phyloP scores from a whole-genome alignment of 1,140 invertebrate species.

The Eciton burchellii region DNA sequence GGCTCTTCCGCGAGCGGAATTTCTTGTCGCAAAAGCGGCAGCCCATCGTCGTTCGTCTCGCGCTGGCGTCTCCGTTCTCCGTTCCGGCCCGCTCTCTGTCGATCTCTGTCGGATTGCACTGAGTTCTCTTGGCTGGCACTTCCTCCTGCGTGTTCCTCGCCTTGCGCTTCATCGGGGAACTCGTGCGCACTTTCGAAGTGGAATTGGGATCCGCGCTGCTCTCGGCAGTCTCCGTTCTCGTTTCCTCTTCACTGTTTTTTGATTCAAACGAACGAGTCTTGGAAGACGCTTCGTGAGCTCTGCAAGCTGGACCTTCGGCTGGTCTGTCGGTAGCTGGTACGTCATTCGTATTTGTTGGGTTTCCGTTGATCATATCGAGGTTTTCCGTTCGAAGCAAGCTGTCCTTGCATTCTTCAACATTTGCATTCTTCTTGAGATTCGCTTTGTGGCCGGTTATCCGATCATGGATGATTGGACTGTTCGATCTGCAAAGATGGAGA shows the following conservation, averaged over 20 bases:
- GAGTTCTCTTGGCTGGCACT: not conserved
- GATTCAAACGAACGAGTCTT: not conserved
- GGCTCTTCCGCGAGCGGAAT: slow-evolving; percentile 64
- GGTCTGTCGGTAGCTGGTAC: not conserved
- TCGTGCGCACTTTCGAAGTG: not conserved
- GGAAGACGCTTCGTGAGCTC: not conserved
- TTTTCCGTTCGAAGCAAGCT: not conserved
- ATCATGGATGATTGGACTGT: not conserved
- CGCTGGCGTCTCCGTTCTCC: not conserved
- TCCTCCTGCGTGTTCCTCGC: not conserved
- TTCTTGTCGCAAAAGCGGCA: slow-evolving; percentile 68
- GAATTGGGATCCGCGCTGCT: not conserved
- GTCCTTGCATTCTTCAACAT: not conserved
- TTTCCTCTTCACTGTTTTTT: not conserved
- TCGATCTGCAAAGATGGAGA: slow-evolving; percentile 34
- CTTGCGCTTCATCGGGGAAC: not conserved
- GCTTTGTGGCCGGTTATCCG: not conserved
- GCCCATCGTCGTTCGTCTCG: not conserved
- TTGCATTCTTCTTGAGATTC: slow-evolving; percentile 24
- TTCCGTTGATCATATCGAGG: not conserved
- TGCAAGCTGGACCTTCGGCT: not conserved
- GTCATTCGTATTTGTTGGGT: slow-evolving; percentile 12
- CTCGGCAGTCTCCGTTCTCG: not conserved
- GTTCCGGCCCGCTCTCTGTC: not conserved
- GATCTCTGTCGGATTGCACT: not conserved